These are phyloP conservation scores for Drosophila melanocephala DNA, from an alignment of 2,888 invertebrate genomes.

Conservation along the genomic window DNA sequence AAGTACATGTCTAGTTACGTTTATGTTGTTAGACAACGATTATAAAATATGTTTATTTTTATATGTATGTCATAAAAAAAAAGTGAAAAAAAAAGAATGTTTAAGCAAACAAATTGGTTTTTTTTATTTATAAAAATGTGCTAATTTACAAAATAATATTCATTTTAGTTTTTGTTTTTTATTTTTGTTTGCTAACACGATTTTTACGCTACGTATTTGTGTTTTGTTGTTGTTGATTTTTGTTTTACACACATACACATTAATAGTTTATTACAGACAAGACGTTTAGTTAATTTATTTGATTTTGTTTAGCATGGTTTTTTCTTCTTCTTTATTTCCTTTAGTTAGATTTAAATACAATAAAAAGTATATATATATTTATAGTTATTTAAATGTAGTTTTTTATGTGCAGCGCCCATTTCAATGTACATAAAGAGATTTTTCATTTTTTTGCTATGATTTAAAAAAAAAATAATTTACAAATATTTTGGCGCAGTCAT, in stretches of 20 bases:
- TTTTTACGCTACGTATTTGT: constrained; percentile 32
- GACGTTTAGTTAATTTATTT: constrained; percentile 48
- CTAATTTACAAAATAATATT: constrained; percentile 74
- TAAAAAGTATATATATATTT: constrained; percentile 41
- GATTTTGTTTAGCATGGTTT: constrained; percentile 35
- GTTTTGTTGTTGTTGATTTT: constrained; percentile 48
- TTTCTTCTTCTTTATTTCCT: constrained; percentile 18
- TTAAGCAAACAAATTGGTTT: constrained; percentile 45
- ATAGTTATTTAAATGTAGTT: constrained; percentile 44
- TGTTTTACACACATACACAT: constrained; percentile 73
- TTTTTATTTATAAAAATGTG: constrained; percentile 67
- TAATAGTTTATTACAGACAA: constrained; percentile 65
- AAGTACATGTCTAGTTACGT: constrained; percentile 77
- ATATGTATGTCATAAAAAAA: constrained; percentile 42
- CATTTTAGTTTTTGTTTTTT: constrained; percentile 20
- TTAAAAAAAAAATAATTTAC: constrained; percentile 69
- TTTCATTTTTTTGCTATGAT: constrained; percentile 50
- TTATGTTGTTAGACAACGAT: constrained; percentile 81
- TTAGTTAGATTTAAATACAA: constrained; percentile 48
- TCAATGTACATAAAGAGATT: constrained; percentile 59
- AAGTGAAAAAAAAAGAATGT: constrained; percentile 25
- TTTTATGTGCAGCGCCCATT: constrained; percentile 65
- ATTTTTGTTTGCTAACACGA: constrained; percentile 48
- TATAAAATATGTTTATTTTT: constrained; percentile 67
- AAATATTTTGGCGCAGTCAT: constrained; percentile 75